phyloP scores from a whole-genome alignment of 30 jellyfish, hydroid and myxozoan genomes.

The Turritopsis rubra region DNA sequence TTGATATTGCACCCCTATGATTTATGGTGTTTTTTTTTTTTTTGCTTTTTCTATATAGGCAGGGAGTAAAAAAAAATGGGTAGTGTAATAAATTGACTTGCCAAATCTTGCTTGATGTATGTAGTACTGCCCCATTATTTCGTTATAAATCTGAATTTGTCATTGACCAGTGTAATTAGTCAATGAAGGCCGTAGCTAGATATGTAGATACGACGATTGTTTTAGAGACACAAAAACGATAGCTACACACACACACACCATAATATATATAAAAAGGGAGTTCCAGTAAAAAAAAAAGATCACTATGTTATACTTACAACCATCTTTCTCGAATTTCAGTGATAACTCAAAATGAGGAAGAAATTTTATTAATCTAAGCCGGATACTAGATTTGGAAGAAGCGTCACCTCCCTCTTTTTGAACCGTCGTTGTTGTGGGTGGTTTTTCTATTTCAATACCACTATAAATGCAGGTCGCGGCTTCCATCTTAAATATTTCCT shows the following conservation, averaged over 20 bases:
- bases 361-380: neutral
- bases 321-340: neutral
- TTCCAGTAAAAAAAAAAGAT: neutral
- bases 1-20: too few relatives aligned
- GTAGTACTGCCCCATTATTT: neutral
- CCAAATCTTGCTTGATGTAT: neutral
- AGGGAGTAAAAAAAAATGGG: too few relatives aligned
- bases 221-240: too few relatives aligned
- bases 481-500: neutral
- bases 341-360: neutral
- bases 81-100: too few relatives aligned
- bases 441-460: neutral
- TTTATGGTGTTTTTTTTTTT: too few relatives aligned
- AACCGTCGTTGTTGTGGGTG: neutral
- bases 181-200: too few relatives aligned
- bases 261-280: too few relatives aligned
- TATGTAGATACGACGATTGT: too few relatives aligned
- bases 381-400: neutral
- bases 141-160: neutral
- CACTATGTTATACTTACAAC: neutral
- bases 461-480: neutral
- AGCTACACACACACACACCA: too few relatives aligned
- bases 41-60: too few relatives aligned
- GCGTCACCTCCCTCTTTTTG: neutral
- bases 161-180: too few relatives aligned